Percentiles rank a stretch among this genome's conserved stretches.
Evolutionary conservation across 2,113 vertebrate genomes (phyloP).

Genomic region (Synchiropus splendidus): DNA sequence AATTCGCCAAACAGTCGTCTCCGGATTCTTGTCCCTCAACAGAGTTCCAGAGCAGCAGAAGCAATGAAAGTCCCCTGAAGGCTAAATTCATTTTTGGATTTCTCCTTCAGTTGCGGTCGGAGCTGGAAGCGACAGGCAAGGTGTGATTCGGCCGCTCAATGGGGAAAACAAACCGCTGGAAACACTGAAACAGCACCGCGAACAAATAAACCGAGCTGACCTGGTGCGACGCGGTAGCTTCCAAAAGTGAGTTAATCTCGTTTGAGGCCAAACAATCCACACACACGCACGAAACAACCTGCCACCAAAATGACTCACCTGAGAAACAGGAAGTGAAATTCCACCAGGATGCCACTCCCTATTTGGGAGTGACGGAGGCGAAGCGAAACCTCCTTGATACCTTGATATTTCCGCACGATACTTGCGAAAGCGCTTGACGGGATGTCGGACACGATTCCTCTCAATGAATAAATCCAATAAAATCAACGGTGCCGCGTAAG

Average conservation of each 20-base stretch:
- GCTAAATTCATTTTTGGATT: conserved; percentile 22
- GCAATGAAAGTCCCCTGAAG: conserved; percentile 1
- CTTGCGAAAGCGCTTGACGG: no score
- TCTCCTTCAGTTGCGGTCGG: no score
- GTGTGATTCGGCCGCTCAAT: conserved; percentile 5
- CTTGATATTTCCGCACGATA: no score
- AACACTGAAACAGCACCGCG: neutral
- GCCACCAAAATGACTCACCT: conserved; percentile 42
- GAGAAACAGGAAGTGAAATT: conserved; percentile 74
- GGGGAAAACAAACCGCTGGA: neutral
- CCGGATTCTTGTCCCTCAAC: conserved; percentile 27
- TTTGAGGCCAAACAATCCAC: no score
- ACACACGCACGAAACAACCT: no score
- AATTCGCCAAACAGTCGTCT: conserved; percentile 60
- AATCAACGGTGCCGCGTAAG: no score
- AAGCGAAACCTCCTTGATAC: no score
- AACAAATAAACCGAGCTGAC: neutral
- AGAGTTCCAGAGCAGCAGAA: neutral
- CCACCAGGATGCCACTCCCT: conserved; percentile 41
- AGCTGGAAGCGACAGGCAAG: no score
- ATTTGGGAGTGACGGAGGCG: neutral
- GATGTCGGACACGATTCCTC: no score
- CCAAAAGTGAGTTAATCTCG: neutral
- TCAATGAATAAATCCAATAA: no score
- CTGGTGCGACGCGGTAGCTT: neutral